Conservation (phyloP, 2,113 vertebrate genomes). For the Actenoides lindsayi region DNA sequence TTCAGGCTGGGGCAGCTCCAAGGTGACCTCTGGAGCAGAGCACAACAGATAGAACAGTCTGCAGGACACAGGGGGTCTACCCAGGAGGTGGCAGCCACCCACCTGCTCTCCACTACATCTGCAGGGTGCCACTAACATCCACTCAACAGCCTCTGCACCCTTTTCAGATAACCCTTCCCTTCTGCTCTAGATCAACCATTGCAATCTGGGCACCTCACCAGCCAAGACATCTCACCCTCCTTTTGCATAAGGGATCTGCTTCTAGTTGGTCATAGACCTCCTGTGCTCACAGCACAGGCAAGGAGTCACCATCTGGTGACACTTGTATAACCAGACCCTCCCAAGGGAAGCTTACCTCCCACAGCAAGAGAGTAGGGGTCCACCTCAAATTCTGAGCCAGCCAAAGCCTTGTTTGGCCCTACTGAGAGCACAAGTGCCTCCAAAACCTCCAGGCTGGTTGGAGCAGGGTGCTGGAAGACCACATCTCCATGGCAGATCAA, state of each 20-base stretch:
- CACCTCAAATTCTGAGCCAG: slow-evolving; percentile 38
- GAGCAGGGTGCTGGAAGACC: slow-evolving; percentile 40
- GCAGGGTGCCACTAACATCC: accelerated
- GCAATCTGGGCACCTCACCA: background rate
- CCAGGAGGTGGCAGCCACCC: accelerated
- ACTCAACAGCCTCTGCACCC: background rate
- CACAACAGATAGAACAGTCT: background rate
- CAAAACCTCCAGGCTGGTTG: slow-evolving; percentile 3
- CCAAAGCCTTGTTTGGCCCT: background rate
- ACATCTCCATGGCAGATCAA: slow-evolving; percentile 29
- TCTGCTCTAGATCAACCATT: background rate
- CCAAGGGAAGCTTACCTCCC: slow-evolving; percentile 19
- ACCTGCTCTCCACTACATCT: background rate
- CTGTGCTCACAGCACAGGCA: background rate
- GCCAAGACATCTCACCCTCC: no score
- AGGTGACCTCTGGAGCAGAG: slow-evolving; percentile 7
- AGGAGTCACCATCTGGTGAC: background rate
- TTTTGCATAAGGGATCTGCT: no score
- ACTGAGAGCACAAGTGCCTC: background rate
- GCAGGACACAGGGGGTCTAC: background rate
- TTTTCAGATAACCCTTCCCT: background rate
- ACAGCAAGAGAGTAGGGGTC: slow-evolving; percentile 1
- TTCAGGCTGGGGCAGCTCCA: background rate
- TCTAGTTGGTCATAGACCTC: accelerated
- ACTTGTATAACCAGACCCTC: accelerated